Conservation (phyloP, 2,113 vertebrate species). For the Mormyrus iriodes region DNA sequence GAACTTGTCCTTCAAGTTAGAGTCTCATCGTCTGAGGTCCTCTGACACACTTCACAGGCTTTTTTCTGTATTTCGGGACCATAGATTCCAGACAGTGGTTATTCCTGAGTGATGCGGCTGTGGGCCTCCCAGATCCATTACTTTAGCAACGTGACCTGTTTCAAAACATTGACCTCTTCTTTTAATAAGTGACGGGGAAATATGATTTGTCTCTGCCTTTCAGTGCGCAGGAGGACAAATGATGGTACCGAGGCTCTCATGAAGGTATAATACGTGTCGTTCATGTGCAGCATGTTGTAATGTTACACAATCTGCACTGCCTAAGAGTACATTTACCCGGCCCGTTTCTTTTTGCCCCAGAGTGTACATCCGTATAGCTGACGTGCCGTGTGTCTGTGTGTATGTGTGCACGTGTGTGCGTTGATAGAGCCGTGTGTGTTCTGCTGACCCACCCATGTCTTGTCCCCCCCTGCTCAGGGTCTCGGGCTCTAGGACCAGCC, state of each 20-base stretch:
- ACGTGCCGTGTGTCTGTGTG: not conserved
- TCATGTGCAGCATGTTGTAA: not conserved
- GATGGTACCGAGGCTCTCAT: not conserved
- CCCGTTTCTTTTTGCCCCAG: not conserved
- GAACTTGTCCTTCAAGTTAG: not conserved
- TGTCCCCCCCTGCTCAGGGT: slow-evolving; percentile 55
- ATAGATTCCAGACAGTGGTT: not conserved
- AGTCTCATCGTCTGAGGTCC: not conserved
- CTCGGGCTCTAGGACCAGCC: slow-evolving; percentile 79
- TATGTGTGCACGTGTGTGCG: not conserved
- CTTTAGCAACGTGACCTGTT: not conserved
- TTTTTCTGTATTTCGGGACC: not conserved
- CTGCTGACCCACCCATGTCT: not conserved
- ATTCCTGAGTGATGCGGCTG: no score
- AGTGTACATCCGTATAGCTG: not conserved
- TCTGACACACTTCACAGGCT: not conserved
- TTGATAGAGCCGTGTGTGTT: not conserved
- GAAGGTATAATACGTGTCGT: not conserved
- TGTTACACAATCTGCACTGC: not conserved
- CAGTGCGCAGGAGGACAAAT: not conserved
- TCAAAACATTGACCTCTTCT: not conserved
- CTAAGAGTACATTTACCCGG: not conserved
- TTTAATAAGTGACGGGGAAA: not conserved
- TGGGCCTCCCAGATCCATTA: not conserved
- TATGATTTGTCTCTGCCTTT: not conserved